Evolutionary conservation across 1,140 invertebrate species (phyloP).

Genomic region (Drosophila miranda): DNA sequence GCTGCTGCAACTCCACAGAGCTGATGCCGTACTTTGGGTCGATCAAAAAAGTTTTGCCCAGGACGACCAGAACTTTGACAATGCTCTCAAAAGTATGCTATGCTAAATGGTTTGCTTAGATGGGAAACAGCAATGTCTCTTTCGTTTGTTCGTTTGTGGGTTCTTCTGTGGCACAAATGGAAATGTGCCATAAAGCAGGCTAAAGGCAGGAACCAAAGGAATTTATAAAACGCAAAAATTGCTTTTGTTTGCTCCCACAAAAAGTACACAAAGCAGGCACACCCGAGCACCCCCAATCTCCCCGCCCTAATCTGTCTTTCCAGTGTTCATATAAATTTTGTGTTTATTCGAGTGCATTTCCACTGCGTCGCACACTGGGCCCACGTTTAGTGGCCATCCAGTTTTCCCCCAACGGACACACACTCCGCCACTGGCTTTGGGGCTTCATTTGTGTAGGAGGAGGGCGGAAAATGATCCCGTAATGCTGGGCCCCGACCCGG

Average conservation of each 20-base stretch:
- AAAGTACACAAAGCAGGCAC: slow-evolving; percentile 31
- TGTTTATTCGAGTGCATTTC: slow-evolving; percentile 80
- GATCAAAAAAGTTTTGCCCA: slow-evolving; percentile 39
- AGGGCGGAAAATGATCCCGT: slow-evolving; percentile 28
- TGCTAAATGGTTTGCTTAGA: slow-evolving; percentile 60
- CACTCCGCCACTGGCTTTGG: slow-evolving; percentile 52
- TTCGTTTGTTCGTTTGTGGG: background rate
- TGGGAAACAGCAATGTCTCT: slow-evolving; percentile 53
- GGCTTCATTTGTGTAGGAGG: slow-evolving; percentile 60
- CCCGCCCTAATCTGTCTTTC: slow-evolving; percentile 51
- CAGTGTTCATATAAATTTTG: slow-evolving; percentile 78
- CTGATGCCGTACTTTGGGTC: slow-evolving; percentile 24
- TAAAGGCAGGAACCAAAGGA: slow-evolving; percentile 49
- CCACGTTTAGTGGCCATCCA: slow-evolving; percentile 60
- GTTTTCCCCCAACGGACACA: slow-evolving; percentile 8
- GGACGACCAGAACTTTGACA: slow-evolving; percentile 42
- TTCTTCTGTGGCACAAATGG: slow-evolving; percentile 32
- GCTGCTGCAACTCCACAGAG: slow-evolving; percentile 37
- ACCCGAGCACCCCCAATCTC: background rate
- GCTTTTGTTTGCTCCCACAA: slow-evolving; percentile 59
- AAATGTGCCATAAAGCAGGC: slow-evolving; percentile 13
- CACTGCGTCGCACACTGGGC: slow-evolving; percentile 69
- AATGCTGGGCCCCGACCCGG: slow-evolving; percentile 42
- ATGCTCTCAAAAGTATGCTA: slow-evolving; percentile 64
- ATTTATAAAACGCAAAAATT: slow-evolving; percentile 72